Conservation (phyloP, 2,888 invertebrate genomes). For the Chromoteleia sp. region DNA sequence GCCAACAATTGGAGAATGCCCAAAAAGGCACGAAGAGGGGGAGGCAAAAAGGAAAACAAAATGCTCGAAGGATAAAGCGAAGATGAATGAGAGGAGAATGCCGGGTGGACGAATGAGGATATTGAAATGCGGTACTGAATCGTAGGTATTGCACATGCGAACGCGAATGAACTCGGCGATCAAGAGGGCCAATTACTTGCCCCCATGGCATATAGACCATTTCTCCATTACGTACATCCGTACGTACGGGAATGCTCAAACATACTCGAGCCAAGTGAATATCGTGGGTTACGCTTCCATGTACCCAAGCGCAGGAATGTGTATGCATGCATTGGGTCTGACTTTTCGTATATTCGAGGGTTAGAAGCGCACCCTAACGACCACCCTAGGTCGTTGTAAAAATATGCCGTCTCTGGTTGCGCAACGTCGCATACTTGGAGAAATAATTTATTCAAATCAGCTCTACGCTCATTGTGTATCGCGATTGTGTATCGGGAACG, state of each 20-base stretch:
- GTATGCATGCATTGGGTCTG: constrained; percentile 69
- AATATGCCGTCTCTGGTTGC: constrained; percentile 59
- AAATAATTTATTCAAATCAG: constrained; percentile 57
- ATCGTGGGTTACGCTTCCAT: constrained; percentile 71
- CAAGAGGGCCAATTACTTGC: constrained; percentile 84
- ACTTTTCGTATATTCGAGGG: constrained; percentile 69
- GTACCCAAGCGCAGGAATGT: constrained; percentile 75
- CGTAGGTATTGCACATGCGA: constrained; percentile 64
- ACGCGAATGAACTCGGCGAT: constrained; percentile 78
- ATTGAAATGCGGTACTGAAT: constrained; percentile 80
- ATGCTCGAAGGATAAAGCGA: constrained; percentile 62
- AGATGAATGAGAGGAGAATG: constrained; percentile 62
- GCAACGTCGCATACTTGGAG: constrained; percentile 44
- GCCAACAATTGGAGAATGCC: constrained; percentile 20
- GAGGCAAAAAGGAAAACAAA: constrained; percentile 35
- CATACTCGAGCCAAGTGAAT: constrained; percentile 77
- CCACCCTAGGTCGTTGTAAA: constrained; percentile 52
- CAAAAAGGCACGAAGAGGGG: constrained; percentile 4
- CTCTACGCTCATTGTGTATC: background rate
- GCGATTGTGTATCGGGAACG: constrained; percentile 31
- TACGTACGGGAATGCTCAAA: constrained; percentile 76
- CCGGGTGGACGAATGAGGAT: constrained; percentile 69
- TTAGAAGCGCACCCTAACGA: constrained; percentile 56
- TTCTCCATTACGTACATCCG: constrained; percentile 76
- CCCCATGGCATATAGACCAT: constrained; percentile 75